Percentiles rank a stretch among this genome's conserved stretches.
Evolutionary conservation across 2,113 vertebrate species (phyloP).

Genomic region (Upupa epops): DNA sequence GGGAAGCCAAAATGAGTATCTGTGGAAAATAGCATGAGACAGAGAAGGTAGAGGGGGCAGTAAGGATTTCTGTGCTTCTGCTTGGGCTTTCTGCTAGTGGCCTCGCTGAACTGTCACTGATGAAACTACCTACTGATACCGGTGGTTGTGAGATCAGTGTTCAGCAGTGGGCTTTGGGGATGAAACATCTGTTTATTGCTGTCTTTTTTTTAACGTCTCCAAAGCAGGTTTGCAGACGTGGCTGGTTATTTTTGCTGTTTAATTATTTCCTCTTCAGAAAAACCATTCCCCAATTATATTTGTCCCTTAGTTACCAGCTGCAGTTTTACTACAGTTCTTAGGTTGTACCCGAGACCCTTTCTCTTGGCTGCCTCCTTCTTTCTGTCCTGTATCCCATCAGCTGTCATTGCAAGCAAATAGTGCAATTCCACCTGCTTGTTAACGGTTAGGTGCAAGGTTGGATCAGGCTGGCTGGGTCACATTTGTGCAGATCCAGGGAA

Average conservation of each 20-base stretch:
- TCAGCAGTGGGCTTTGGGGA: neutral
- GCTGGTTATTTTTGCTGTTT: neutral
- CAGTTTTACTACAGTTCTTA: conserved; percentile 6
- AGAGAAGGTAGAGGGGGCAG: neutral
- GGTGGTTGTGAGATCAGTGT: neutral
- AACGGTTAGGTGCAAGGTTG: neutral
- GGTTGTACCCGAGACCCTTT: conserved; percentile 5
- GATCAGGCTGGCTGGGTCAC: neutral
- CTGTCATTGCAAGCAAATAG: conserved; percentile 4
- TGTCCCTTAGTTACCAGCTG: conserved; percentile 13
- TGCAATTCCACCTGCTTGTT: neutral
- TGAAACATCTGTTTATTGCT: neutral
- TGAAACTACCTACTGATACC: neutral
- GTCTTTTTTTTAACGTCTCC: neutral
- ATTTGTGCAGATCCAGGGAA: neutral
- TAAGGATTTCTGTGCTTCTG: neutral
- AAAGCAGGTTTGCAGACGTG: neutral
- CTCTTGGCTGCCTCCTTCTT: conserved; percentile 23
- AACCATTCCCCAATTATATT: neutral
- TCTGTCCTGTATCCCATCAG: conserved; percentile 47
- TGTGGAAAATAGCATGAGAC: neutral
- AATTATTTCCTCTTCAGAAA: conserved; percentile 20
- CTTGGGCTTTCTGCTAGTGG: neutral
- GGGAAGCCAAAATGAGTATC: neutral
- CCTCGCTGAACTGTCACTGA: neutral